A percentile compares a stretch with the other conserved stretches of the same genome.
These are phyloP conservation scores for Clitarchus hookeri DNA, from an alignment of 2,888 invertebrate species.

Conservation along the genomic window DNA sequence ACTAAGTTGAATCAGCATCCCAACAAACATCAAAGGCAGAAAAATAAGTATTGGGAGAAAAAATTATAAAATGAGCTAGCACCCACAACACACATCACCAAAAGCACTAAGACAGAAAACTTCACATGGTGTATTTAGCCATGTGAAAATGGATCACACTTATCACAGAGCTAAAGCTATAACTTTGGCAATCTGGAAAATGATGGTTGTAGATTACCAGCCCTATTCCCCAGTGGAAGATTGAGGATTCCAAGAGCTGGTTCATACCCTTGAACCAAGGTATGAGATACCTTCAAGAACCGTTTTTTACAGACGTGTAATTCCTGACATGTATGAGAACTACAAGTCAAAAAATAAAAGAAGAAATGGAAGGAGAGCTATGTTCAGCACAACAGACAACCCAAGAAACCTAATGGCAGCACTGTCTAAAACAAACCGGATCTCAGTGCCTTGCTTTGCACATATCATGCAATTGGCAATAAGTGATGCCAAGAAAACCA, in stretches of 20 bases:
- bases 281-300: neutral
- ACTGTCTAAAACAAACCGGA: too few relatives aligned
- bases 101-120: neutral
- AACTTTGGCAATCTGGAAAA: neutral
- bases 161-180: neutral
- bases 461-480: too few relatives aligned
- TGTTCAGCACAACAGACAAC: conserved; percentile 14
- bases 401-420: too few relatives aligned
- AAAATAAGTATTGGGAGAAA: too few relatives aligned
- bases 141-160: neutral
- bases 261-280: neutral
- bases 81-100: neutral
- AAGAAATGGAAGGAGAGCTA: neutral
- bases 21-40: too few relatives aligned
- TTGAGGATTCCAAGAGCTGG: neutral
- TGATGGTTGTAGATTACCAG: neutral
- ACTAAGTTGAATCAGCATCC: too few relatives aligned
- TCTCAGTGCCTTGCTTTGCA: too few relatives aligned
- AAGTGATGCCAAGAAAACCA: neutral
- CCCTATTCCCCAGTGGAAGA: neutral
- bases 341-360: neutral
- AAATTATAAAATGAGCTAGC: too few relatives aligned
- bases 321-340: neutral
- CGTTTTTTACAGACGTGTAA: neutral
- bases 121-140: neutral